A percentile compares a stretch with the other conserved stretches of the same genome.
Evolutionary conservation across 2,888 invertebrate genomes (phyloP).

Genomic region (Metopia argyrocephala): DNA sequence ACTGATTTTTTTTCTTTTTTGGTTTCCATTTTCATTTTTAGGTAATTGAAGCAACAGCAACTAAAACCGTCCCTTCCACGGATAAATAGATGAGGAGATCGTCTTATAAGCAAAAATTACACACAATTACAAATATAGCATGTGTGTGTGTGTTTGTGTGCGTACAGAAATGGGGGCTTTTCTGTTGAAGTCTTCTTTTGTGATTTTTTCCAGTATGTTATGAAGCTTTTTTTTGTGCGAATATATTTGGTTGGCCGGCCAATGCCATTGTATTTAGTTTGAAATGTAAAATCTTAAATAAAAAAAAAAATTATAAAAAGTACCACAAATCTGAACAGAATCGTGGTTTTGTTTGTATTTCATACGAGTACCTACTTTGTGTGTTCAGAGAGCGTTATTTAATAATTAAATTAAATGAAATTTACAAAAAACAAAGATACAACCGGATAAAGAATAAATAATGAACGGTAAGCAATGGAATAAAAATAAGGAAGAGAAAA

Average conservation of each 20-base stretch:
- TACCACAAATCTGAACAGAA: conserved; percentile 56
- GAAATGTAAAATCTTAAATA: not conserved
- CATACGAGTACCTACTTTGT: too few species aligned
- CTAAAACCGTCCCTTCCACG: conserved; percentile 63
- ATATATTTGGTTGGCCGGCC: conserved; percentile 52
- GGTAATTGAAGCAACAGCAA: conserved; percentile 62
- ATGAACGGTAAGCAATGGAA: too few species aligned
- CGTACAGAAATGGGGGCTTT: not conserved
- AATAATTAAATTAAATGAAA: too few species aligned
- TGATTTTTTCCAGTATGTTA: not conserved
- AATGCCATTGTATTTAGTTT: not conserved
- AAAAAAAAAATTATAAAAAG: conserved; percentile 48
- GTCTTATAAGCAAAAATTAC: not conserved
- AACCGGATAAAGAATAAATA: too few species aligned
- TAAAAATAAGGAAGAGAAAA: too few species aligned
- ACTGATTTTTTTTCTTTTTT: conserved; percentile 3
- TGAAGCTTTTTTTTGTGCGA: too few species aligned
- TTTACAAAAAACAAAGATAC: too few species aligned
- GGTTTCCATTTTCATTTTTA: conserved; percentile 45
- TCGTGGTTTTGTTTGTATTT: conserved; percentile 44
- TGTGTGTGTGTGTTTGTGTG: not conserved
- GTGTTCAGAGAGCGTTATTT: conserved; percentile 41
- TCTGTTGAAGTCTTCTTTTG: not conserved
- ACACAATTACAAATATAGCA: not conserved
- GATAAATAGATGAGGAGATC: conserved; percentile 10